Percentiles rank a stretch among this genome's conserved stretches.
phyloP scores from a whole-genome alignment of 2,113 vertebrate species.

The Conger conger region DNA sequence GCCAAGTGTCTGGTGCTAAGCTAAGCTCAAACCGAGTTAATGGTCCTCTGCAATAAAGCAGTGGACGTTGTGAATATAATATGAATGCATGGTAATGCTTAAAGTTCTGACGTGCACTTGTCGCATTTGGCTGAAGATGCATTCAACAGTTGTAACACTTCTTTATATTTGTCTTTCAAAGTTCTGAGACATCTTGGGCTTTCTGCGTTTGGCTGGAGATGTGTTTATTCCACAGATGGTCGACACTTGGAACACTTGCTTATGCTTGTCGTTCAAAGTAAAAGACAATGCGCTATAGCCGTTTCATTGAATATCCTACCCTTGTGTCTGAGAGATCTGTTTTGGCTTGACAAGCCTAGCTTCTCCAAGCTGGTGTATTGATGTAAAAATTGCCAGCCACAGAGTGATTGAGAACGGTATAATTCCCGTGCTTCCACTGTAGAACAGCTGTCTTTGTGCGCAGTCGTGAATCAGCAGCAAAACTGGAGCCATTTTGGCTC shows the following conservation, averaged over 20 bases:
- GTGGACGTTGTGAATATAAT: neutral
- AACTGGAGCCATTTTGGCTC: neutral
- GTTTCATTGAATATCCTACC: no score
- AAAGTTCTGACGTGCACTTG: neutral
- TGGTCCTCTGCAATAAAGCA: neutral
- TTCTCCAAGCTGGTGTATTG: neutral
- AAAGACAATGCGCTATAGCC: no score
- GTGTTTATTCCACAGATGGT: no score
- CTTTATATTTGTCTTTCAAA: no score
- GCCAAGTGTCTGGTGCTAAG: neutral
- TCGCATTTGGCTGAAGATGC: no score
- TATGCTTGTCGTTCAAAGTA: no score
- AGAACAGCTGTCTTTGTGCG: neutral
- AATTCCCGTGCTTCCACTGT: neutral
- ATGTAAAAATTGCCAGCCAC: neutral
- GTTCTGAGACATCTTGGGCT: no score
- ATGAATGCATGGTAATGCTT: neutral
- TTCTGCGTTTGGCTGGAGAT: no score
- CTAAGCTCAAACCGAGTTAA: neutral
- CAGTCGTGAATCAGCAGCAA: neutral
- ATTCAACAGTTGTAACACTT: no score
- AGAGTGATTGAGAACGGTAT: neutral
- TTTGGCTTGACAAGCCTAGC: neutral
- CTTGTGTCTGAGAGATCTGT: neutral
- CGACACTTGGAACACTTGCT: no score